Percentiles rank a stretch among this genome's conserved stretches.
Evolutionary conservation across 2,888 invertebrate species (phyloP).

Genomic region (Biston stratarius): DNA sequence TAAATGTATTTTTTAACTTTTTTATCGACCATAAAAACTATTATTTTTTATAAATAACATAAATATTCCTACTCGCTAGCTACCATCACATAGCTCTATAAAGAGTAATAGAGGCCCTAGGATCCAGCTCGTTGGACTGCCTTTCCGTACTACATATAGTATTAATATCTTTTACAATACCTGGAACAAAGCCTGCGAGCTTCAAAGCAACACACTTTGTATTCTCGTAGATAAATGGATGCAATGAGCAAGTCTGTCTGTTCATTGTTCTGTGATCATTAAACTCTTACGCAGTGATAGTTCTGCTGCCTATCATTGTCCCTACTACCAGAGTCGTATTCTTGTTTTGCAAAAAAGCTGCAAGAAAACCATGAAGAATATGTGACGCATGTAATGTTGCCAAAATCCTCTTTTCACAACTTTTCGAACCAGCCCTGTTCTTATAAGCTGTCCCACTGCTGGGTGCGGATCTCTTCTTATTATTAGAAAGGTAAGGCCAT

Average conservation of each 20-base stretch:
- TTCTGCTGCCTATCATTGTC: constrained; percentile 23
- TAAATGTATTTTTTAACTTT: too few relatives aligned
- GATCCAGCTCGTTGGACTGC: too few relatives aligned
- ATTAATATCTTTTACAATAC: background rate
- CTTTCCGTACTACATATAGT: too few relatives aligned
- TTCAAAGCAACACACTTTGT: background rate
- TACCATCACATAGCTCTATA: too few relatives aligned
- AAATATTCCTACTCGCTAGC: too few relatives aligned
- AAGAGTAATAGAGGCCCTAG: too few relatives aligned
- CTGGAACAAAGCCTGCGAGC: background rate
- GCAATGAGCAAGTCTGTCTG: background rate
- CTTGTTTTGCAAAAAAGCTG: constrained; percentile 3
- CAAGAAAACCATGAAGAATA: background rate
- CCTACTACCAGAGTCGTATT: constrained; percentile 8
- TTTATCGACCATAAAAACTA: too few relatives aligned
- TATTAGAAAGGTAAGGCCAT: too few relatives aligned
- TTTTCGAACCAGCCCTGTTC: background rate
- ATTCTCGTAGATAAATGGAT: background rate
- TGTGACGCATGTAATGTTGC: background rate
- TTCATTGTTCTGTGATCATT: constrained; percentile 25
- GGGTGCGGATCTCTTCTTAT: too few relatives aligned
- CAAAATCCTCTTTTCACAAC: background rate
- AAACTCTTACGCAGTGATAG: constrained; percentile 31
- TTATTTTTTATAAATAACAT: too few relatives aligned
- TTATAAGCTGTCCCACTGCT: background rate